These are phyloP conservation scores for Bugula neritina DNA, from an alignment of 2,888 invertebrate species.

Conservation along the genomic window DNA sequence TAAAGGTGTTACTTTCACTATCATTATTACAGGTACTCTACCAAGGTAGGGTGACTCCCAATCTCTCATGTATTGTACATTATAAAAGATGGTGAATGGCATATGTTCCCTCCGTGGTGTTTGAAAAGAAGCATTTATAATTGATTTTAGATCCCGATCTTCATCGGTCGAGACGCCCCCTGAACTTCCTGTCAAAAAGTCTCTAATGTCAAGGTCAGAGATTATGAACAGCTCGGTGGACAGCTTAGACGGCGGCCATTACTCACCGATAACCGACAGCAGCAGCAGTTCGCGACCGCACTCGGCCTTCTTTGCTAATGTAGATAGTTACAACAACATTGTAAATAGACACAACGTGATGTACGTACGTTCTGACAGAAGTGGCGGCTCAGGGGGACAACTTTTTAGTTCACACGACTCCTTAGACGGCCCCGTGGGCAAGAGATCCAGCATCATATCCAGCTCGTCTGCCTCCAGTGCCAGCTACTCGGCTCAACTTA, in stretches of 20 bases:
- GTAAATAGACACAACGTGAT: not conserved
- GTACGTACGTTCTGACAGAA: constrained; percentile 6
- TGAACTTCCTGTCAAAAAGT: constrained; percentile 1
- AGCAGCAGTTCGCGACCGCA: not conserved
- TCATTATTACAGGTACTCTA: no score
- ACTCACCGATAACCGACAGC: not conserved
- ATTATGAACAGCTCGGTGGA: not conserved
- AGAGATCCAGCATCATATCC: not conserved
- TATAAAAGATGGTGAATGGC: no score
- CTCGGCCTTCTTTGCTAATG: not conserved
- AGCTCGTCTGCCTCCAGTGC: not conserved
- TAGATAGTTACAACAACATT: not conserved
- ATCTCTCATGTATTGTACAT: no score
- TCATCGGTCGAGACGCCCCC: constrained; percentile 5
- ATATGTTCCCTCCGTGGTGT: no score
- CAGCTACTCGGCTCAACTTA: not conserved
- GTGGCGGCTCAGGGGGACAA: not conserved
- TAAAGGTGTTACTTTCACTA: no score
- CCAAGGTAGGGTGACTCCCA: no score
- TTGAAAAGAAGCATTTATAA: no score
- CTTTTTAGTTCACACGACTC: constrained; percentile 12
- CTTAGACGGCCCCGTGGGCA: constrained; percentile 20
- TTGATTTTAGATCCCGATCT: not conserved
- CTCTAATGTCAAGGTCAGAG: not conserved
- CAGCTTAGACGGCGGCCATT: not conserved